Conservation (phyloP, 2,888 invertebrate genomes). For the Malthinus seriepunctatus region DNA sequence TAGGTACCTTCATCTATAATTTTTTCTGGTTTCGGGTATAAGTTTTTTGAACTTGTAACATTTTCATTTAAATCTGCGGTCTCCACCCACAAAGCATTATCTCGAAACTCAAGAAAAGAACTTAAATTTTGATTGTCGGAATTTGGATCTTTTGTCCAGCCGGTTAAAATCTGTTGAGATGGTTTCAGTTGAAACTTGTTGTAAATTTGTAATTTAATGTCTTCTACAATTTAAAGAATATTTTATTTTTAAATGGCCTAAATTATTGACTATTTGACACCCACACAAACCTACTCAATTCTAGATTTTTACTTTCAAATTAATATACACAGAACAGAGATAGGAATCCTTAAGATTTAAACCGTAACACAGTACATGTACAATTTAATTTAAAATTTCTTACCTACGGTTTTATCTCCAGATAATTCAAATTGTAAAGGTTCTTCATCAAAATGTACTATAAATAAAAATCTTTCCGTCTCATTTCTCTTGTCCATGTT, state of each 20-base stretch:
- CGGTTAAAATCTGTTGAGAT: conserved; percentile 5
- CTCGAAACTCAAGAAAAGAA: not conserved
- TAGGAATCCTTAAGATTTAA: no score
- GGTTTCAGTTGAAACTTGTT: conserved; percentile 7
- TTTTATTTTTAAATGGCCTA: not conserved
- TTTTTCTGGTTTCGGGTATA: not conserved
- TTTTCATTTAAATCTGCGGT: not conserved
- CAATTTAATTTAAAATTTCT: no score
- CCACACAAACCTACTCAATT: not conserved
- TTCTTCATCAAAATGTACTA: not conserved
- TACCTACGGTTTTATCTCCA: not conserved
- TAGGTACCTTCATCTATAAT: no score
- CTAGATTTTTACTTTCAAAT: no score
- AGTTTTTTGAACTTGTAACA: not conserved
- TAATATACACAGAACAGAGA: no score
- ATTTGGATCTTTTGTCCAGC: not conserved
- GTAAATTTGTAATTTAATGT: conserved; percentile 11
- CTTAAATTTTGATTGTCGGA: not conserved
- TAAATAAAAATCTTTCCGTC: no score
- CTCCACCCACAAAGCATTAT: conserved; percentile 4
- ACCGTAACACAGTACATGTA: no score
- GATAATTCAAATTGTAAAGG: not conserved
- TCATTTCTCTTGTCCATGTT: no score
- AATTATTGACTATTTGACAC: not conserved
- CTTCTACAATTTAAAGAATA: conserved; percentile 4